Evolutionary conservation across 2,797 vertebrate genomes (phyloP).

Genomic region (Sebastes flavidus): DNA sequence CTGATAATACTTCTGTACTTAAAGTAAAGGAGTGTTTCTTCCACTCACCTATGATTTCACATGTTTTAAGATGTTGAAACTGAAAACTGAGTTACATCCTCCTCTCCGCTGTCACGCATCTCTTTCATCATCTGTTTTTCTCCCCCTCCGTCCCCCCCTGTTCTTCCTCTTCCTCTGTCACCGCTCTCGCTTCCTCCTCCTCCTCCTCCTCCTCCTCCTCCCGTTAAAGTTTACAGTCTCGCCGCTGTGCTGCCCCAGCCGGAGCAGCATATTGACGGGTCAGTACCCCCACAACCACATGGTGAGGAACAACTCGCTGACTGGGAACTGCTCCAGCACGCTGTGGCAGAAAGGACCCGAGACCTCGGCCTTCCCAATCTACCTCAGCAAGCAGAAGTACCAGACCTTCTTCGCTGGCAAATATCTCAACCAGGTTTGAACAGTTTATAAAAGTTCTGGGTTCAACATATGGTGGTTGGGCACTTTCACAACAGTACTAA

Average conservation of each 20-base stretch:
- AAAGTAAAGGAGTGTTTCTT: not conserved
- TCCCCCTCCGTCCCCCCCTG: not conserved
- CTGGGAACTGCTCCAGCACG: constrained; percentile 84
- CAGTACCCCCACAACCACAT: constrained; percentile 86
- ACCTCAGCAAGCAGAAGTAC: constrained; percentile 80
- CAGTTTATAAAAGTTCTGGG: too few species aligned
- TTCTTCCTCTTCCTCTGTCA: not conserved
- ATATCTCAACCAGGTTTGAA: constrained; percentile 85
- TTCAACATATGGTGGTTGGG: too few species aligned
- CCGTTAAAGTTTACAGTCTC: constrained; percentile 76
- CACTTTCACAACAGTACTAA: too few species aligned
- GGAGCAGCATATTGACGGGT: constrained; percentile 83
- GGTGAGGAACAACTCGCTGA: constrained; percentile 84
- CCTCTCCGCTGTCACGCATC: not conserved
- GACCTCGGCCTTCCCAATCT: constrained; percentile 74
- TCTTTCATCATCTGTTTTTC: not conserved
- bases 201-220: not conserved
- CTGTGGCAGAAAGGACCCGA: constrained; percentile 81
- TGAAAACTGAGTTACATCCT: not conserved
- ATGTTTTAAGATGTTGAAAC: not conserved
- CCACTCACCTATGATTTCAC: not conserved
- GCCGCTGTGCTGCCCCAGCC: constrained; percentile 85
- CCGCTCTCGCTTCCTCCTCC: not conserved
- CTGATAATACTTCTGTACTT: not conserved
- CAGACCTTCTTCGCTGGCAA: constrained; percentile 87